Conservation (phyloP, 2,113 vertebrate species). For the Actinemys pallida region DNA sequence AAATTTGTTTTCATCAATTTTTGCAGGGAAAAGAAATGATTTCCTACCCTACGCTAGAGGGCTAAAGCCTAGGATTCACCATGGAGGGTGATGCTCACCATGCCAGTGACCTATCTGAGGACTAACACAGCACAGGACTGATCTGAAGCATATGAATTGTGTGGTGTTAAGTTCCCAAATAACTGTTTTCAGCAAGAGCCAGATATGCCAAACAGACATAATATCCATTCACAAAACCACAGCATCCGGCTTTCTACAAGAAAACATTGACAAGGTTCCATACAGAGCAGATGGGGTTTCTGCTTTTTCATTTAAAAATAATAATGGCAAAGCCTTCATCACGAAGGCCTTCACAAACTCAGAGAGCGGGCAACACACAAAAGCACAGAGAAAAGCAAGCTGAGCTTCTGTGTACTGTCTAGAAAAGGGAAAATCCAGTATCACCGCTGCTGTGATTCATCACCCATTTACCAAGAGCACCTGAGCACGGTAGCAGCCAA, state of each 20-base stretch:
- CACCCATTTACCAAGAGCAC: background rate
- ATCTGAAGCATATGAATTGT: background rate
- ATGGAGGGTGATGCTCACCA: background rate
- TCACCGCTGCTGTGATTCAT: background rate
- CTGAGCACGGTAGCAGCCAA: background rate
- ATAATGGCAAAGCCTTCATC: background rate
- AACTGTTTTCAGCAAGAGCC: background rate
- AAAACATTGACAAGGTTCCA: background rate
- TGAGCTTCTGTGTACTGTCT: background rate
- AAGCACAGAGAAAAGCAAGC: background rate
- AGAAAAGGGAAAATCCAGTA: background rate
- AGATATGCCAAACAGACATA: accelerated
- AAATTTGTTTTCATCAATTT: background rate
- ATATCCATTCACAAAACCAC: slow-evolving; percentile 8
- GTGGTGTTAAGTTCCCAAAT: background rate
- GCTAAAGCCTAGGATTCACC: background rate
- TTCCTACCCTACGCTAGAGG: background rate
- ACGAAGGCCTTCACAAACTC: background rate
- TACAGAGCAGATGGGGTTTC: background rate
- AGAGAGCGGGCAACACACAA: background rate
- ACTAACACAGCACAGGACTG: background rate
- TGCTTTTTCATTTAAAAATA: slow-evolving; percentile 8
- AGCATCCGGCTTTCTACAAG: background rate
- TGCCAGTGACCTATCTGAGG: background rate
- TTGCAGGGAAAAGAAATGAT: background rate